Percentiles rank a stretch among this genome's conserved stretches.
Evolutionary conservation across 2,888 invertebrate species (phyloP).

Genomic region (Callyntrura sp.): DNA sequence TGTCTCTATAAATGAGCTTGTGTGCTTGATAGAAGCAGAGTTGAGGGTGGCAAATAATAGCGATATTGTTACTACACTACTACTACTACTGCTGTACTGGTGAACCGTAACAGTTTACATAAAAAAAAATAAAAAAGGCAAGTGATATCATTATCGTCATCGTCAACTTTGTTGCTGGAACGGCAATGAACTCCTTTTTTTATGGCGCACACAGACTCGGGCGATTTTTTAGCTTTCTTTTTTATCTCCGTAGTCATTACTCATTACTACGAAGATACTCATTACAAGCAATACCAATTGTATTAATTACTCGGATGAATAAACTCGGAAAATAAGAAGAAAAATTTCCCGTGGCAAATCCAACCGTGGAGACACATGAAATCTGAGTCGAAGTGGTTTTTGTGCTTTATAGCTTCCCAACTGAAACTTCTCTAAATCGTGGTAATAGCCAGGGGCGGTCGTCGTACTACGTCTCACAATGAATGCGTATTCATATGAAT

Average conservation of each 20-base stretch:
- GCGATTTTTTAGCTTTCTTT: conserved; percentile 15
- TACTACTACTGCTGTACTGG: neutral
- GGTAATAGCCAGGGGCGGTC: neutral
- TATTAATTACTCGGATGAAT: conserved; percentile 40
- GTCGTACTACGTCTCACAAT: neutral
- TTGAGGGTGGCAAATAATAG: neutral
- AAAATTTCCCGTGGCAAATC: neutral
- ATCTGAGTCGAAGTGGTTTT: neutral
- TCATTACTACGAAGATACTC: neutral
- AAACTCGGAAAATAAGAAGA: neutral
- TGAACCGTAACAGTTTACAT: neutral
- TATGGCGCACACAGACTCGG: neutral
- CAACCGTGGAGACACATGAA: neutral
- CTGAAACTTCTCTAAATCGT: neutral
- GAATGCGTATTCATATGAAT: neutral
- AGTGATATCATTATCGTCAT: conserved; percentile 24
- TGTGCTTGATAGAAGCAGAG: neutral
- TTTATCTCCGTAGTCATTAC: conserved; percentile 11
- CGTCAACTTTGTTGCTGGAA: neutral
- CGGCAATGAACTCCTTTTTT: neutral
- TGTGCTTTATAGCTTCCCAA: neutral
- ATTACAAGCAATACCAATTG: conserved; percentile 11
- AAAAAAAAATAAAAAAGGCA: neutral
- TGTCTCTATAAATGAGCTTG: neutral
- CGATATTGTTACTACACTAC: neutral